Percentiles rank a stretch among this genome's conserved stretches.
These are phyloP conservation scores for Noctua comes DNA, from an alignment of 2,888 invertebrate genomes.

Conservation along the genomic window DNA sequence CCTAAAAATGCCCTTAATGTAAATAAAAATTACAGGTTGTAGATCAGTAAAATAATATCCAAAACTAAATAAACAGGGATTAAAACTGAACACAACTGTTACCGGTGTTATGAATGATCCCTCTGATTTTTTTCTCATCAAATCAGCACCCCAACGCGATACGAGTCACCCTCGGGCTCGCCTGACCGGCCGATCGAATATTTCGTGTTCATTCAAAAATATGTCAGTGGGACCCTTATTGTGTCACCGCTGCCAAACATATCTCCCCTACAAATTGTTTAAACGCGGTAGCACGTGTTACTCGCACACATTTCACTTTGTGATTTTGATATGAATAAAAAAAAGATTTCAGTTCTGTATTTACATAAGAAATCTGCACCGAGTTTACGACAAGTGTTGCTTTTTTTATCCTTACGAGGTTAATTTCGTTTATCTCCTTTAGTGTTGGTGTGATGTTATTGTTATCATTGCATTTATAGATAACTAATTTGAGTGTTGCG, in stretches of 20 bases:
- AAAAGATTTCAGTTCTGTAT: constrained; percentile 46
- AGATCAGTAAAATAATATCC: constrained; percentile 13
- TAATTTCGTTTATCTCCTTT: constrained; percentile 49
- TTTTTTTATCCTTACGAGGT: constrained; percentile 20
- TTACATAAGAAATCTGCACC: constrained; percentile 50
- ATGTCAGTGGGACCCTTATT: constrained; percentile 78
- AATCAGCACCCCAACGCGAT: constrained; percentile 60
- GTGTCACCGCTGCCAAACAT: constrained; percentile 63
- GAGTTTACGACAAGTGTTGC: constrained; percentile 39
- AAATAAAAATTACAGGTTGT: background rate
- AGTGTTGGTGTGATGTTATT: constrained; percentile 42
- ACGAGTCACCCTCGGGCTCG: constrained; percentile 66
- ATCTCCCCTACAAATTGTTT: constrained; percentile 64
- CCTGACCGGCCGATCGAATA: constrained; percentile 71
- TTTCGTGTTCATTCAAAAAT: constrained; percentile 79
- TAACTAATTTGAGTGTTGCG: constrained; percentile 56
- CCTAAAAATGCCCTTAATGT: background rate
- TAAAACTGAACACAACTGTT: constrained; percentile 31
- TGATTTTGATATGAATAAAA: constrained; percentile 60
- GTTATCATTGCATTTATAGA: constrained; percentile 55
- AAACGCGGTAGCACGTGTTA: constrained; percentile 62
- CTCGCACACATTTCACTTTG: constrained; percentile 49
- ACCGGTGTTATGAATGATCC: constrained; percentile 46
- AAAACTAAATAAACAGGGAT: constrained; percentile 15
- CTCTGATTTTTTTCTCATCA: constrained; percentile 51